A percentile compares a stretch with the other conserved stretches of the same genome.
phyloP scores from a whole-genome alignment of 2,888 invertebrate species.

The Hydroisotoma schaefferi region DNA sequence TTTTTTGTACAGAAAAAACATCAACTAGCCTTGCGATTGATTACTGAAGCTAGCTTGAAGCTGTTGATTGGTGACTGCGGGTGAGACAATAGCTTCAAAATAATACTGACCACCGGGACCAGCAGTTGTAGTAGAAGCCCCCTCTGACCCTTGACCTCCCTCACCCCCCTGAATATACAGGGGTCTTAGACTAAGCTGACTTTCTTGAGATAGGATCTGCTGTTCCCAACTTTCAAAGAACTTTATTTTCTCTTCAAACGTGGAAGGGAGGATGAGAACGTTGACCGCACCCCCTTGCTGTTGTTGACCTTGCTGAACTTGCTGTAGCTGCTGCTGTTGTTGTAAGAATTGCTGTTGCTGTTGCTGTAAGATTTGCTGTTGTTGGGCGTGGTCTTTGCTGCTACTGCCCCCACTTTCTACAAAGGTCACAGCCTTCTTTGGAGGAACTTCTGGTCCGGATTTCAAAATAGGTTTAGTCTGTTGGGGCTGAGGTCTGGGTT shows the following conservation, averaged over 20 bases:
- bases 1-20: no score
- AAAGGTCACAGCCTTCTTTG: slow-evolving; percentile 35
- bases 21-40: slow-evolving; percentile 46
- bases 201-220: slow-evolving; percentile 22
- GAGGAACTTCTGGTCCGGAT: slow-evolving; percentile 29
- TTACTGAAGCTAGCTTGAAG: slow-evolving; percentile 42
- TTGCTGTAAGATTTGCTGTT: no score
- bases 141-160: not conserved
- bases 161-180: slow-evolving; percentile 14
- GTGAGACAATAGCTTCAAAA: slow-evolving; percentile 18
- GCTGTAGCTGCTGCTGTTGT: no score
- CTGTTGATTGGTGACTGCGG: slow-evolving; percentile 26
- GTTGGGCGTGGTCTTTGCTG: slow-evolving; percentile 22
- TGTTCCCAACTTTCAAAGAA: slow-evolving; percentile 46
- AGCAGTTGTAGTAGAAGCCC: no score
- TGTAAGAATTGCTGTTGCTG: not conserved
- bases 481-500: slow-evolving; percentile 7
- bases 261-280: slow-evolving; percentile 43
- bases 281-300: slow-evolving; percentile 2
- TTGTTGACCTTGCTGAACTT: no score
- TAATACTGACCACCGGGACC: slow-evolving; percentile 1
- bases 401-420: slow-evolving; percentile 23
- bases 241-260: slow-evolving; percentile 44
- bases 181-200: slow-evolving; percentile 26
- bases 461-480: slow-evolving; percentile 33